Evolutionary conservation across 2,888 invertebrate species (phyloP), one percentile per base, ranked within the genome.

Genomic region (Parthenolecanium corni): DNA sequence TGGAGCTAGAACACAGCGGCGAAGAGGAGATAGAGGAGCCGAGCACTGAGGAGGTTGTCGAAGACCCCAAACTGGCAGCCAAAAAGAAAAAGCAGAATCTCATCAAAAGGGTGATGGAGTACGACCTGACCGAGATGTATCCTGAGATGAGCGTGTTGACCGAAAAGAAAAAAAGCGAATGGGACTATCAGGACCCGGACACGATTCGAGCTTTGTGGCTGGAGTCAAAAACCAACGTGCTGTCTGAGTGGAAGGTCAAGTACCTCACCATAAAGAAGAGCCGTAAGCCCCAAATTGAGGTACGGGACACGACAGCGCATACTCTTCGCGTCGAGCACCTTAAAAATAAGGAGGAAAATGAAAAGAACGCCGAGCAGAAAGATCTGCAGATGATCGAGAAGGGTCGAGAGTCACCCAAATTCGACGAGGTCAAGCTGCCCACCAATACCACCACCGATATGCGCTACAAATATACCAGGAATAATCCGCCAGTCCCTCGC

Each of bases 401-500:
- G 16, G 16, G 24, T 20, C 31, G 52, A 18, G 38, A 52, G 21
- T 21, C 52, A 25, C 52, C 52, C 23, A 36, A 52, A 12, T 52
- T 52, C 21, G 52, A 52, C 6, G 5, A 14, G 21, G 40, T 52
- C 1, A 36, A 52, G 18, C n/a, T 52, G 3, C 38, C 38, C 3
- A 52, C 52, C 2, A 52, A 52, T 38, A 21, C 40, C 12, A 52
- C 52, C 18, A 52, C 52, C 18, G 52, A 52, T 20, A 52, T 52
- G 52, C 52, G 52, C 21, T 52, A 52, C 11, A 52, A 52, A 16
- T 52, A 52, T 9, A 52, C 36, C 16, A 36, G 52, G 6, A 52
- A 52, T 38, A 52, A 52, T 52, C 52, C 52, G 36, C 52, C 52
- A n/a, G 52, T 52, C 21, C 52, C 52, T n/a, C n/a, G n/a, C n/a